Evolutionary conservation across 2,113 vertebrate genomes (phyloP).

Genomic region (Brachionichthys hirsutus): DNA sequence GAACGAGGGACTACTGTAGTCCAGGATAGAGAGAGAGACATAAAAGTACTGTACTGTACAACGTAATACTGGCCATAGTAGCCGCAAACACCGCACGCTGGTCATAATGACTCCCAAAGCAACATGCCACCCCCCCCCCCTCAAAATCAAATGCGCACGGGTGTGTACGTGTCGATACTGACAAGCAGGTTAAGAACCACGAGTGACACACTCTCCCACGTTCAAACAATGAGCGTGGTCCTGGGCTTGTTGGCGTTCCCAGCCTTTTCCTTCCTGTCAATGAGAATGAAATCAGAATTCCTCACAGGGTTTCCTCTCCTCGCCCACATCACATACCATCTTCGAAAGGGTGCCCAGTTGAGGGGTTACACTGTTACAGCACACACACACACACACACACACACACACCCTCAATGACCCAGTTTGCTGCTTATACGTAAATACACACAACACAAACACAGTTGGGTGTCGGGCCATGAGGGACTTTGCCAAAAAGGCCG

Average conservation of each 20-base stretch:
- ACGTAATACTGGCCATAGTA: not conserved
- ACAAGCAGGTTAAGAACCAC: not conserved
- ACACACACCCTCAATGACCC: not conserved
- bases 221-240: conserved; percentile 61
- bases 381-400: conserved; percentile 10
- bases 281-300: conserved; percentile 53
- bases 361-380: conserved; percentile 2
- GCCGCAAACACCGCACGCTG: too few species aligned
- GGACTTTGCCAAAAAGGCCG: conserved; percentile 63
- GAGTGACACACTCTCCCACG: conserved; percentile 47
- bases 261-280: conserved; percentile 76
- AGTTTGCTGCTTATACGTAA: not conserved
- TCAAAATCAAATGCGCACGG: not conserved
- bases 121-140: not conserved
- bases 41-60: too few species aligned
- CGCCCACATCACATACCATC: conserved; percentile 16
- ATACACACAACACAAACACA: conserved; percentile 25
- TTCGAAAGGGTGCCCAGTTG: conserved; percentile 17
- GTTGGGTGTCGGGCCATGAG: conserved; percentile 43
- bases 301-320: conserved; percentile 45
- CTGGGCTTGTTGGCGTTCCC: conserved; percentile 47
- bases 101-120: not conserved
- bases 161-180: not conserved
- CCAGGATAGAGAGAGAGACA: too few species aligned
- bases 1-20: too few species aligned